A percentile compares a stretch with the other conserved stretches of the same genome.
Conservation (phyloP, 2,888 invertebrate genomes). For the Xylota sylvarum region DNA sequence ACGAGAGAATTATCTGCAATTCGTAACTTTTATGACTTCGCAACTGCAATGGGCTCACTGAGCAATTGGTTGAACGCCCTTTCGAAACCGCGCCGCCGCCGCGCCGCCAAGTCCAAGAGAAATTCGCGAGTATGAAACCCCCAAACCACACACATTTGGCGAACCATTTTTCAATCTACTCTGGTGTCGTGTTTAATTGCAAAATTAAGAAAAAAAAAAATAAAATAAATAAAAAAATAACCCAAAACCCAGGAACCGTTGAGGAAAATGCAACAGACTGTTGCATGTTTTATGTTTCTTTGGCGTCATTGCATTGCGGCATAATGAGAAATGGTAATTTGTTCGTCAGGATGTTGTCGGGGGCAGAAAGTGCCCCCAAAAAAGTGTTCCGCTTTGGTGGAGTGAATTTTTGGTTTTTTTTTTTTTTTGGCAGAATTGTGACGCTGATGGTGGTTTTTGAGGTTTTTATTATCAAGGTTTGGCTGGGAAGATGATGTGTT, state of each 20-base stretch:
- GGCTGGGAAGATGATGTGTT: conserved; percentile 29
- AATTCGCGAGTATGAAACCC: conserved; percentile 41
- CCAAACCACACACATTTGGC: conserved; percentile 46
- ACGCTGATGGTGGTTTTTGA: conserved; percentile 25
- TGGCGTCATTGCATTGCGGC: conserved; percentile 34
- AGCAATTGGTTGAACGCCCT: conserved; percentile 45
- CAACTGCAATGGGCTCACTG: conserved; percentile 41
- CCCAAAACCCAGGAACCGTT: conserved; percentile 37
- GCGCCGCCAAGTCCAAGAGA: conserved; percentile 21
- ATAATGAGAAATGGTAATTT: conserved; percentile 36
- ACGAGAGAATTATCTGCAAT: conserved; percentile 52
- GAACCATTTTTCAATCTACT: conserved; percentile 38
- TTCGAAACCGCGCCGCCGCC: too few species aligned
- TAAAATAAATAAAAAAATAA: too few species aligned
- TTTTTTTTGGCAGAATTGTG: conserved; percentile 41
- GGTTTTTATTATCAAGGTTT: conserved; percentile 15
- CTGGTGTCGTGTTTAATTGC: conserved; percentile 62
- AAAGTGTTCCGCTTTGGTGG: conserved; percentile 46
- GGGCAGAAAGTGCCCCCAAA: conserved; percentile 15
- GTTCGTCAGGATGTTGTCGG: conserved; percentile 27
- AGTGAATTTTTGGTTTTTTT: background rate
- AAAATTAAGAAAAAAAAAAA: conserved; percentile 48
- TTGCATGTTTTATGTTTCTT: conserved; percentile 56
- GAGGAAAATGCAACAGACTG: conserved; percentile 65
- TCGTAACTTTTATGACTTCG: conserved; percentile 61